Base-by-base conservation (phyloP, 2,797 vertebrate species). In the Microctenopoma lineatum region DNA sequence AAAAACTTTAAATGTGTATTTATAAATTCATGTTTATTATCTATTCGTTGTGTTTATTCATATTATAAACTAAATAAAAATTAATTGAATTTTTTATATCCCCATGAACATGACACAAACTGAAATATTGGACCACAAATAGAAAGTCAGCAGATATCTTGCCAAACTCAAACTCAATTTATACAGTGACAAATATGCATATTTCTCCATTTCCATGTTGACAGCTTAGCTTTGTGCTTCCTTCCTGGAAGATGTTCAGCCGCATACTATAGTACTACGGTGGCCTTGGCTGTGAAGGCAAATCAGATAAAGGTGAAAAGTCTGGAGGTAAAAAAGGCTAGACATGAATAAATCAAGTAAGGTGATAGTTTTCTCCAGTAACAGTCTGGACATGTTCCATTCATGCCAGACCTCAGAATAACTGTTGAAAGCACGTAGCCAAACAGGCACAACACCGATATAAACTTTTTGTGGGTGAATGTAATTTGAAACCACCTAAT, bases 121-220 rank as follows among this genome's bases (percentile, higher is more conserved):
- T 10, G 15, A 47, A 26, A 32, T 9, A 46, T 15, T 55, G n/a
- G 13, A 44, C 8, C 18, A 39, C 11, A 56, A 7, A 56, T 14
- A 51, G 21, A 21, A 27, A 59, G 27, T 13, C 10, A 44, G 25
- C 36, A 55, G 25, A 62, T 6, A 56, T 45, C 58, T 45, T 44
- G 45, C 39, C 4, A 66, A 63, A 54, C 55, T 29, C 36, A 41
- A 26, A 41, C 7, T 34, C 18, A 9, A 52, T 59, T 62, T 62
- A 64, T 42, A 46, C 51, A 61, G 39, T 11, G 8, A 61, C 36
- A 62, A 63, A 42, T 58, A 63, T 44, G 41, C 21, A 66, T 15
- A 56, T 68, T 42, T 75, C 42, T 75, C 21, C 71, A 55, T 61
- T 64, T 32, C 34, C 16, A 53, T 55, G 36, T 29, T 66, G 65